Percentiles rank a stretch among this genome's conserved stretches.
These are phyloP conservation scores for Danionella cerebrum DNA, from an alignment of 2,113 vertebrate species.

Conservation along the genomic window DNA sequence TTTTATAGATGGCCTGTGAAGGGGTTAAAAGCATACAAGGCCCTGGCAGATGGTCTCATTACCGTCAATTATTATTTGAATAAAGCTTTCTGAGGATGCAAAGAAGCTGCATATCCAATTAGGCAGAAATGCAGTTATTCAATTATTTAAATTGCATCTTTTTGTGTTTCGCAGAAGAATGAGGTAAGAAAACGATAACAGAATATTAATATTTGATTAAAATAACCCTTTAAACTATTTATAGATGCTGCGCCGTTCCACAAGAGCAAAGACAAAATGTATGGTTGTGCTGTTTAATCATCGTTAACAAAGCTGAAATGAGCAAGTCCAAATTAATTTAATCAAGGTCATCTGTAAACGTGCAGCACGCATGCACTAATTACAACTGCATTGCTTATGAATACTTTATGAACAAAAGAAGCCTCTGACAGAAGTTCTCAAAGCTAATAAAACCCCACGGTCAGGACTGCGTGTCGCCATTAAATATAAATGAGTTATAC, in stretches of 20 bases:
- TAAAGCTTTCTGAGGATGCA: neutral
- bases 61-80: too few species aligned
- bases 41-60: too few species aligned
- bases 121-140: neutral
- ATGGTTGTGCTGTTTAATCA: slow-evolving; percentile 13
- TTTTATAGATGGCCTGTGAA: too few species aligned
- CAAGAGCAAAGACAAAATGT: neutral
- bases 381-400: slow-evolving; percentile 5
- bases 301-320: slow-evolving; percentile 10
- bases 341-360: slow-evolving; percentile 7
- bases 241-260: neutral
- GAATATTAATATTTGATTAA: neutral
- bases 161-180: neutral
- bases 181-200: neutral
- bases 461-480: too few species aligned
- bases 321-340: slow-evolving; percentile 22
- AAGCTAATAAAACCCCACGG: too few species aligned
- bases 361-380: slow-evolving; percentile 4
- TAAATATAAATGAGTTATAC: too few species aligned
- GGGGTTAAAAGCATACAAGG: too few species aligned
- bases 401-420: slow-evolving; percentile 21
- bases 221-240: neutral
- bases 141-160: neutral
- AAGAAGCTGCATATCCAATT: neutral
- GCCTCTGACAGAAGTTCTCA: too few species aligned